Evolutionary conservation across 2,888 invertebrate genomes (phyloP).

Genomic region (Scrobipalpa atriplicella): DNA sequence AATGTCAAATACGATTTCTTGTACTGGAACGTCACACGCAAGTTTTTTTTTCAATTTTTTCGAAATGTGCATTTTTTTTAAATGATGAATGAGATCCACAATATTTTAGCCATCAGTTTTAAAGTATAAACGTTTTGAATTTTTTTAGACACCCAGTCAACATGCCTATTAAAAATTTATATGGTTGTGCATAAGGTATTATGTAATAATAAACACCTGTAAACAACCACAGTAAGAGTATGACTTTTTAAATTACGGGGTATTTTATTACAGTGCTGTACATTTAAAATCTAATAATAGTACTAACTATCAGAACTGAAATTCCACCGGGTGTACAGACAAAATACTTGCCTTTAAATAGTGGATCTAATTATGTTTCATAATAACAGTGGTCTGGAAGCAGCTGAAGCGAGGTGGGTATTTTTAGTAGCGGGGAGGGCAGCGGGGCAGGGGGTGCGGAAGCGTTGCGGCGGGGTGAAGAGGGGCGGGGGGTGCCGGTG

Average conservation of each 20-base stretch:
- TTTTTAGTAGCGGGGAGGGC: conserved; percentile 61
- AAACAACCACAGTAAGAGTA: not conserved
- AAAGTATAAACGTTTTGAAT: no score
- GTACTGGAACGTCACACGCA: no score
- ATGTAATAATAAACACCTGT: not conserved
- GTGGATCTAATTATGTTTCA: conserved; percentile 76
- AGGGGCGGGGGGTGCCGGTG: conserved; percentile 54
- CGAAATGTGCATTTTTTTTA: no score
- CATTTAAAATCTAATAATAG: no score
- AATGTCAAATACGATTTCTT: no score
- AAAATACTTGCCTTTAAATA: conserved; percentile 69
- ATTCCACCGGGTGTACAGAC: conserved; percentile 34
- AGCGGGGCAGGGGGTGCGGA: conserved; percentile 37
- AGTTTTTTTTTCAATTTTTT: no score
- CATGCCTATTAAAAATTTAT: no score
- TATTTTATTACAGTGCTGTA: no score
- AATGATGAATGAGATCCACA: no score
- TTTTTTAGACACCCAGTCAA: no score
- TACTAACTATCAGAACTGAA: not conserved
- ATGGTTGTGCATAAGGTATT: not conserved
- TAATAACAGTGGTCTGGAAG: conserved; percentile 73
- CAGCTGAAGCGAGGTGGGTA: conserved; percentile 61
- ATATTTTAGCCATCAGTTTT: no score
- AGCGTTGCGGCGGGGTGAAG: conserved; percentile 35
- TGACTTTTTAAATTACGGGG: no score